Conservation (phyloP, 2,797 vertebrate genomes). For the Rhinella marina region DNA sequence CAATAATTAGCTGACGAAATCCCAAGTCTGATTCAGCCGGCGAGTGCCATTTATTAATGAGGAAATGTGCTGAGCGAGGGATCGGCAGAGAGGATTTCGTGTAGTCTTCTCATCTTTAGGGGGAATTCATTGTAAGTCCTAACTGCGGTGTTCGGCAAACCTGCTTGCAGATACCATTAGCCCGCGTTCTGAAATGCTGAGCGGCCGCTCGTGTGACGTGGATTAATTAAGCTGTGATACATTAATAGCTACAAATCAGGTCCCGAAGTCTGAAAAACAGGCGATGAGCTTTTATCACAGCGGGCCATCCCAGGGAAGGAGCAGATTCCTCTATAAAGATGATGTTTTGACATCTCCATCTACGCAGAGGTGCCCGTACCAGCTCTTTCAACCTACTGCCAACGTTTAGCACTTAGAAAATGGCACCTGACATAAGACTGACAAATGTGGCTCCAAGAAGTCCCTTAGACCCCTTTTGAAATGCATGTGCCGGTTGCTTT, state of each 20-base stretch:
- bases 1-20: constrained; percentile 15
- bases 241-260: constrained; percentile 13
- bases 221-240: constrained; percentile 36
- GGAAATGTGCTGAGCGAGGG: constrained; percentile 15
- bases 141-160: constrained; percentile 29
- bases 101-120: background rate
- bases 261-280: background rate
- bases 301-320: background rate
- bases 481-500: too few relatives aligned
- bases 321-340: background rate
- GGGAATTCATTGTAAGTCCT: background rate
- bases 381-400: background rate
- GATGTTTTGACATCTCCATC: background rate
- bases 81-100: background rate
- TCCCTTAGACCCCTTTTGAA: background rate
- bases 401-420: background rate
- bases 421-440: background rate
- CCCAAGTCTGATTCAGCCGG: background rate
- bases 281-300: constrained; percentile 33
- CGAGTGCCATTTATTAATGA: constrained; percentile 26
- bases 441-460: background rate
- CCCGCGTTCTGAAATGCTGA: constrained; percentile 12
- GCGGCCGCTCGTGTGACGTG: background rate
- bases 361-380: background rate
- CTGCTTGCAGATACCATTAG: constrained; percentile 36